phyloP scores from a whole-genome alignment of 2,113 vertebrate species.

The Ceyx margarethae region DNA sequence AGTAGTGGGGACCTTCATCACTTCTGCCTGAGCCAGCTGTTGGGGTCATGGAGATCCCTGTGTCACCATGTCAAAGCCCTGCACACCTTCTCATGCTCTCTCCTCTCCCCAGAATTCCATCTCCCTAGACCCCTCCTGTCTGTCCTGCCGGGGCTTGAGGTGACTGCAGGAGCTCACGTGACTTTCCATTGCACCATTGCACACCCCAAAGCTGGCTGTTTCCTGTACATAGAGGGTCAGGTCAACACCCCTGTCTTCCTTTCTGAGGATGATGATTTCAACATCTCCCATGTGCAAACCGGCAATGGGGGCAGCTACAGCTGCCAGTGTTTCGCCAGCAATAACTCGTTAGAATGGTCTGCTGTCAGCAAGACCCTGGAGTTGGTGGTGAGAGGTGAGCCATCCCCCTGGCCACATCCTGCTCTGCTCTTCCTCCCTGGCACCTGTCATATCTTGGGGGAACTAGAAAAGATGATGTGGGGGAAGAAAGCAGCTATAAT shows the following conservation, averaged over 20 bases:
- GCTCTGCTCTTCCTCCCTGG: background rate
- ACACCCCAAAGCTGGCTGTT: background rate
- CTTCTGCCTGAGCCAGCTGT: background rate
- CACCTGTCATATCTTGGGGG: background rate
- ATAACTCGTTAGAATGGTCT: fast-evolving
- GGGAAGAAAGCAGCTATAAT: background rate
- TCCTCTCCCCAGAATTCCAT: background rate
- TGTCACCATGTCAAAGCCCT: background rate
- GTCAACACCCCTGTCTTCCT: fast-evolving
- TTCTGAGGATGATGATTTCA: background rate
- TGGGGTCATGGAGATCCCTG: background rate
- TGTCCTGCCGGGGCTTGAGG: background rate
- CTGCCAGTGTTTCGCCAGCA: background rate
- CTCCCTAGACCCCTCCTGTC: background rate
- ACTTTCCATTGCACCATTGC: background rate
- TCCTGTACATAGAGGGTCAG: slow-evolving; percentile 9
- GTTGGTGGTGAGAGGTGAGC: slow-evolving; percentile 39
- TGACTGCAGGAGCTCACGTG: background rate
- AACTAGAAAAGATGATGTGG: background rate
- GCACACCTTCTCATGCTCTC: background rate
- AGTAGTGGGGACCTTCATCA: background rate
- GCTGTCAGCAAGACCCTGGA: background rate
- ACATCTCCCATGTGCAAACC: background rate
- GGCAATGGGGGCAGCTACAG: background rate
- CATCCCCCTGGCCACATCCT: background rate